These are phyloP conservation scores for Acronicta aceris DNA, from an alignment of 2,888 invertebrate species.

Conservation along the genomic window DNA sequence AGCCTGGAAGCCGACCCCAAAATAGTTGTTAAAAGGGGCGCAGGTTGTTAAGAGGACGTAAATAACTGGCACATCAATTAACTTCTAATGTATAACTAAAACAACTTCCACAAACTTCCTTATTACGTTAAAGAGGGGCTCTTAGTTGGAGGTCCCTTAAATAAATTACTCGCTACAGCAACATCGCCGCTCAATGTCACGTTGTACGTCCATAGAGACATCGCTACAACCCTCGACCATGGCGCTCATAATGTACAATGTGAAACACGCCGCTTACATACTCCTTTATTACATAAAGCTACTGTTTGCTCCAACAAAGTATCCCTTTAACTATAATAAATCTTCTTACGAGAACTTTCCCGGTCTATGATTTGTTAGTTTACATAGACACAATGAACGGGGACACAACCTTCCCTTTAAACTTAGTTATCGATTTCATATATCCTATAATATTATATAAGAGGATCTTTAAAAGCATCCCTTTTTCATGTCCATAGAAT, in stretches of 20 bases:
- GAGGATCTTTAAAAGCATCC: constrained; percentile 49
- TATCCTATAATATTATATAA: constrained; percentile 32
- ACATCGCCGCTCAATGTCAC: constrained; percentile 37
- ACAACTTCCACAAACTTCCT: constrained; percentile 59
- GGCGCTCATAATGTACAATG: constrained; percentile 18
- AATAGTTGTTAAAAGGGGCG: no score
- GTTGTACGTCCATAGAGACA: constrained; percentile 45
- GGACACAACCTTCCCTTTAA: constrained; percentile 39
- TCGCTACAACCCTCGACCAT: constrained; percentile 16
- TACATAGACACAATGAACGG: constrained; percentile 32
- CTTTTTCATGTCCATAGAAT: constrained; percentile 49
- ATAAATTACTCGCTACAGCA: constrained; percentile 45
- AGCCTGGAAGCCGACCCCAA: no score
- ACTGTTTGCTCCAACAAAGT: constrained; percentile 16
- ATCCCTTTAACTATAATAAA: constrained; percentile 29
- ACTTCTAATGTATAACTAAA: constrained; percentile 60
- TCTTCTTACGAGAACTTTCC: constrained; percentile 19
- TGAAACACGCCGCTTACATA: constrained; percentile 9
- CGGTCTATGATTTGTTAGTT: constrained; percentile 36
- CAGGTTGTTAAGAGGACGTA: no score
- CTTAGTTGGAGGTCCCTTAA: constrained; percentile 33
- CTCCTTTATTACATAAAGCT: not conserved
- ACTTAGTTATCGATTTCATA: constrained; percentile 47
- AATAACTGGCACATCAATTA: constrained; percentile 48
- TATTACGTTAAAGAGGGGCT: constrained; percentile 57